These are phyloP conservation scores for Peromyscus aztecus DNA, from an alignment of 2,797 vertebrate species.

Conservation along the genomic window DNA sequence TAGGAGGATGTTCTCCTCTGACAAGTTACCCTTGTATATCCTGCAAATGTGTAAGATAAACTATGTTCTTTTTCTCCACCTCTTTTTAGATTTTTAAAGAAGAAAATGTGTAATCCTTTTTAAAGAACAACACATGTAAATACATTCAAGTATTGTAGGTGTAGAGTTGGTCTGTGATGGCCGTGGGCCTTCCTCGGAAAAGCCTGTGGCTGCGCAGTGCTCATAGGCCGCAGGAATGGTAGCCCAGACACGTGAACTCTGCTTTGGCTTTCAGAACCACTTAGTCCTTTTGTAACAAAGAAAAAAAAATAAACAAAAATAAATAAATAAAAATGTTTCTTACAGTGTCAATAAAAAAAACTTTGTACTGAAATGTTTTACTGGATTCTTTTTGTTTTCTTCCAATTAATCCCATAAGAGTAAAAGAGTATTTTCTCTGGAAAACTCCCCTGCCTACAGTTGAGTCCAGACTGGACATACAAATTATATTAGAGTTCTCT, in stretches of 20 bases:
- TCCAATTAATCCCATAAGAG: conserved; percentile 61
- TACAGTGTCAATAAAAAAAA: conserved; percentile 98
- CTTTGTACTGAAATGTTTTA: conserved; percentile 90
- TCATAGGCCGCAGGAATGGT: conserved; percentile 89
- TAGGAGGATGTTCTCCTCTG: conserved; percentile 86
- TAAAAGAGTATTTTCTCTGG: not conserved
- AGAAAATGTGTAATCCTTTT: conserved; percentile 90
- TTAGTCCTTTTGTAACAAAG: conserved; percentile 98
- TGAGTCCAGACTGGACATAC: not conserved
- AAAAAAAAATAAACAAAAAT: conserved; percentile 88
- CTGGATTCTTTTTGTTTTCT: conserved; percentile 73
- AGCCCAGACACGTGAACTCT: conserved; percentile 89
- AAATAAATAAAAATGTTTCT: conserved; percentile 92
- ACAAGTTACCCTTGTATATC: conserved; percentile 87
- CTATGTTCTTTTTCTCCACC: conserved; percentile 87
- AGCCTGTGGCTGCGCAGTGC: conserved; percentile 90
- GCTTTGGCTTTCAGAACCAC: conserved; percentile 93
- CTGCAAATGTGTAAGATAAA: conserved; percentile 91
- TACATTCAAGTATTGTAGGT: conserved; percentile 94
- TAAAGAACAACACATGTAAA: conserved; percentile 92
- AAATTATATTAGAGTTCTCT: not conserved
- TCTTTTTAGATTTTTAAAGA: conserved; percentile 86
- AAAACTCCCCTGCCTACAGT: not conserved
- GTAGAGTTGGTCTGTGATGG: conserved; percentile 90
- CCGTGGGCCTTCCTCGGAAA: conserved; percentile 90